These are phyloP conservation scores for Etheostoma perlongum DNA, from an alignment of 2,797 vertebrate species.

Conservation along the genomic window DNA sequence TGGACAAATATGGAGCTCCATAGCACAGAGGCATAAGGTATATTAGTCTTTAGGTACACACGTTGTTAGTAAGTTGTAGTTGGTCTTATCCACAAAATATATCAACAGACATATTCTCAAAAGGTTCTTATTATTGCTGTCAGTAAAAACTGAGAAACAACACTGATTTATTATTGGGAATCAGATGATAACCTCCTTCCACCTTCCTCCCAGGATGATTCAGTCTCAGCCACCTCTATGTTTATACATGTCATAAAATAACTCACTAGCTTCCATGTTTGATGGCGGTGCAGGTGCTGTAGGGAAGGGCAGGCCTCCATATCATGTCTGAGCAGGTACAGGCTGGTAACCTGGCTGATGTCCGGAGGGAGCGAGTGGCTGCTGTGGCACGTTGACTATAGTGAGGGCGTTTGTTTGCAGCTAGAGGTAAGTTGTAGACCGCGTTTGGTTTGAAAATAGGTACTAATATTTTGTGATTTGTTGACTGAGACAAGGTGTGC, in stretches of 20 bases:
- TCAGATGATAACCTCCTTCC: neutral
- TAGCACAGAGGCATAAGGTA: neutral
- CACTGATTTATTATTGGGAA: neutral
- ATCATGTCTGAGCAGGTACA: slow-evolving; percentile 56
- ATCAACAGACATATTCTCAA: neutral
- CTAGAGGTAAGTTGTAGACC: slow-evolving; percentile 31
- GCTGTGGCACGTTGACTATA: slow-evolving; percentile 37
- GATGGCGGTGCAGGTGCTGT: slow-evolving; percentile 59
- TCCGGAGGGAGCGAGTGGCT: slow-evolving; percentile 5
- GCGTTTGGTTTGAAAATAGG: slow-evolving; percentile 1
- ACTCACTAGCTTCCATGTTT: slow-evolving; percentile 65
- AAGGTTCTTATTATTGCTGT: neutral
- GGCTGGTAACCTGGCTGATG: slow-evolving; percentile 67
- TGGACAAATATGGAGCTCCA: neutral
- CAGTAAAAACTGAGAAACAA: neutral
- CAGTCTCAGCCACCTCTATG: neutral
- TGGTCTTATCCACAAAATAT: neutral
- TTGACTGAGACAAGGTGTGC: neutral
- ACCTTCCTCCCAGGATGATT: neutral
- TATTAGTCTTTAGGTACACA: neutral
- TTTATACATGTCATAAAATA: slow-evolving; percentile 5
- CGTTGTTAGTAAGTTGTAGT: neutral
- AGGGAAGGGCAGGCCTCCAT: slow-evolving; percentile 30
- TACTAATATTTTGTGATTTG: neutral
- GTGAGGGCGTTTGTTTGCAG: slow-evolving; percentile 28